phyloP scores from a whole-genome alignment of 1,140 invertebrate genomes.

The Dendroctonus ponderosae region DNA sequence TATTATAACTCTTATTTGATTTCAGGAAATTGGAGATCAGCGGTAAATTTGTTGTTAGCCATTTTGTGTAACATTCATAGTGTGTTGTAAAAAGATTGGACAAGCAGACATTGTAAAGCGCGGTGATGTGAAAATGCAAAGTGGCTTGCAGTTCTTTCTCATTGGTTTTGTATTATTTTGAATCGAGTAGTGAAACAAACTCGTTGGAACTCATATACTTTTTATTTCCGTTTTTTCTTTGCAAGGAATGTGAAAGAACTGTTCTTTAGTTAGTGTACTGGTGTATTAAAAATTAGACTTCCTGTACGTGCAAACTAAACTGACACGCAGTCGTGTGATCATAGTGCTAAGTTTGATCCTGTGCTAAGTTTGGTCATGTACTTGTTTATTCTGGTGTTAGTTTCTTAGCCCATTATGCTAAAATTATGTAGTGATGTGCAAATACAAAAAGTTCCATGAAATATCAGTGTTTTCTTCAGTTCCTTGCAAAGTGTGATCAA shows the following conservation, averaged over 20 bases:
- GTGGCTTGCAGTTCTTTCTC: slow-evolving; percentile 46
- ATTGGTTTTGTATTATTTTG: slow-evolving; percentile 36
- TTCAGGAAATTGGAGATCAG: slow-evolving; percentile 48
- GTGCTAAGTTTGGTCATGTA: slow-evolving; percentile 16
- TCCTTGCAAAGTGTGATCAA: slow-evolving; percentile 12
- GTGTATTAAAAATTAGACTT: slow-evolving; percentile 29
- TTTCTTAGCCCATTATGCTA: slow-evolving; percentile 17
- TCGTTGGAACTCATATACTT: background rate
- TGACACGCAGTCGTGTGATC: slow-evolving; percentile 19
- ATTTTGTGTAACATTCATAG: slow-evolving; percentile 19
- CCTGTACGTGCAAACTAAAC: slow-evolving; percentile 15
- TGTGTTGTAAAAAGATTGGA: slow-evolving; percentile 31
- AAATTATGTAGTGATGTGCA: slow-evolving; percentile 34
- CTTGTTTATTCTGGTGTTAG: slow-evolving; percentile 19
- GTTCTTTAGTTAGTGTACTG: slow-evolving; percentile 40
- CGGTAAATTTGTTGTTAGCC: slow-evolving; percentile 35
- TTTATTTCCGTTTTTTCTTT: slow-evolving; percentile 20
- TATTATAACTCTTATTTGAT: slow-evolving; percentile 31
- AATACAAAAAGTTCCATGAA: slow-evolving; percentile 31
- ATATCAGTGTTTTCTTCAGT: slow-evolving; percentile 31
- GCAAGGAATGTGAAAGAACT: slow-evolving; percentile 44
- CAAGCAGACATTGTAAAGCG: slow-evolving; percentile 29
- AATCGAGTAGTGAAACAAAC: slow-evolving; percentile 17
- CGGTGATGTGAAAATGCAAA: slow-evolving; percentile 28
- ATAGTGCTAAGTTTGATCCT: slow-evolving; percentile 30